Evolutionary conservation across 2,888 invertebrate species (phyloP), one percentile per base, ranked within the genome.

Genomic region (Lagria hirta): DNA sequence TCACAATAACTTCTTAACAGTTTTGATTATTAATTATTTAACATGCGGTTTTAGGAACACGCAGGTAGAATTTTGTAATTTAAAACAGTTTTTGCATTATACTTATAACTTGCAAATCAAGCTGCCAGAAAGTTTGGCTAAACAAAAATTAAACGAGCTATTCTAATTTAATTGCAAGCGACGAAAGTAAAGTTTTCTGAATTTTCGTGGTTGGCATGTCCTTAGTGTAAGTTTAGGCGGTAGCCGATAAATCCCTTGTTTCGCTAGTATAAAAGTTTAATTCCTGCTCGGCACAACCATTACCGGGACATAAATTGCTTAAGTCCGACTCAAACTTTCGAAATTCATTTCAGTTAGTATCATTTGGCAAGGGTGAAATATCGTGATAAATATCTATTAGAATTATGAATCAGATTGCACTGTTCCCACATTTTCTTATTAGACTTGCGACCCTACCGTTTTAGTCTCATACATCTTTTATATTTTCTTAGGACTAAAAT

Each of bases 321-420:
- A 43, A 35, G 43, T 27, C 32, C 26, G 37, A 40, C 33, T 36
- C 43, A 48, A 48, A 48, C 14, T 48, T 48, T 48, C 21, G 32
- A 30, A 41, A 52, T 52, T 48, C 47, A 48, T 49, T 49, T 49
- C 49, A 44, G 48, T 52, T 52, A 49, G 43, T 49, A 43, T 45
- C 52, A 52, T 49, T 49, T 48, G 43, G 38, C 34, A 29, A 44
- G n/a, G 27, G 49, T 24, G 27, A 43, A 49, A 48, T 52, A 38
- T 49, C 49, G 49, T 49, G 51, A 53, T 53, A 51, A 53, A 53
- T 50, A 53, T 49, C 53, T 51, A 51, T 53, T 49, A 51, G 51
- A 43, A 49, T 43, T 47, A 35, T 49, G 43, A 50, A 49, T 51
- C 43, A 48, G 34, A 49, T 51, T 45, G 48, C 45, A 38, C 29